Evolutionary conservation across 2,113 vertebrate genomes (phyloP).

Genomic region (Telmatochromis sp.): DNA sequence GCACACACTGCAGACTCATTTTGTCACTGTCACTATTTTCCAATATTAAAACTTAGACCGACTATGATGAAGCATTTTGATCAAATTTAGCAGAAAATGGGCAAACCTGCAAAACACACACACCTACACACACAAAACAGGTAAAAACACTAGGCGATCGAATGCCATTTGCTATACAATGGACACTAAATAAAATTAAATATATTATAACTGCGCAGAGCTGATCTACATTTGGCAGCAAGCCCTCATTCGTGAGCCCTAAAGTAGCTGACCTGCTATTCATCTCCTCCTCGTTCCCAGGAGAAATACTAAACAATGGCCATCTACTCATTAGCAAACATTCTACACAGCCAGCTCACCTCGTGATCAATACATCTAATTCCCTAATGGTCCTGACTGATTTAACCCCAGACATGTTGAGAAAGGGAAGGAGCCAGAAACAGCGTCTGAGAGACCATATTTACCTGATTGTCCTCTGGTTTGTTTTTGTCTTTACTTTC

Average conservation of each 20-base stretch:
- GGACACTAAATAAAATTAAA: neutral
- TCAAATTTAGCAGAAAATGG: neutral
- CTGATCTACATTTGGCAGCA: neutral
- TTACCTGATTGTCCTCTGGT: conserved; percentile 2
- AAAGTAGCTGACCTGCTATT: neutral
- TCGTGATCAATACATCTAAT: conserved; percentile 62
- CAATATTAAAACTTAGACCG: neutral
- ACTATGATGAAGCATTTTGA: neutral
- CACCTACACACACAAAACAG: neutral
- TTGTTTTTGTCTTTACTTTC: neutral
- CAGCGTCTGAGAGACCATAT: conserved; percentile 1
- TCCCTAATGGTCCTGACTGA: conserved; percentile 43
- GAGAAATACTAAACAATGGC: conserved; percentile 32
- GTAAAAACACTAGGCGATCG: neutral
- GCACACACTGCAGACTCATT: neutral
- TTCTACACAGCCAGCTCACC: conserved; percentile 19
- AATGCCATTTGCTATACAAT: neutral
- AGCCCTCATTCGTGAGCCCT: neutral
- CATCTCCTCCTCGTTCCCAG: neutral
- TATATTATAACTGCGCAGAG: neutral
- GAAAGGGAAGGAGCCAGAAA: neutral
- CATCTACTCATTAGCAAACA: conserved; percentile 51
- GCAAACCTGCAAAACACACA: neutral
- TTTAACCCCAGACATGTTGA: neutral
- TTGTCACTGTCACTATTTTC: neutral